These are phyloP conservation scores for Tetheella fluctuosa DNA, from an alignment of 2,888 invertebrate species.

Conservation along the genomic window DNA sequence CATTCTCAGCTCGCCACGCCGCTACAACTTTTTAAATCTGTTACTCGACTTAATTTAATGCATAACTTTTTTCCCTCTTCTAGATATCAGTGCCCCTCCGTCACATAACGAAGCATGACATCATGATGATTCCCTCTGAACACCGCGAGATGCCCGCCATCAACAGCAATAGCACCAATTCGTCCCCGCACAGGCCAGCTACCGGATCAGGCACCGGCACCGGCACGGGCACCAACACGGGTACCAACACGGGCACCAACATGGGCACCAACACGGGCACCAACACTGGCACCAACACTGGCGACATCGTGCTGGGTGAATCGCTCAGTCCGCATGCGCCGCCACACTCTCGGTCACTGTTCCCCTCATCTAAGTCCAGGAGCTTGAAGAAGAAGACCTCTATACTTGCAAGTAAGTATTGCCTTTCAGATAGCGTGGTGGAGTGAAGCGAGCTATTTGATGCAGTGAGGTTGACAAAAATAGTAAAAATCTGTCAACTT, in stretches of 20 bases:
- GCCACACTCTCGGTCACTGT: constrained; percentile 83
- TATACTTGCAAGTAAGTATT: constrained; percentile 87
- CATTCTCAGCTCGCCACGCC: too few relatives aligned
- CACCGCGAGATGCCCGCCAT: constrained; percentile 59
- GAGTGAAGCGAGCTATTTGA: too few relatives aligned
- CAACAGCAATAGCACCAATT: constrained; percentile 44
- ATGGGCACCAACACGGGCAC: too few relatives aligned
- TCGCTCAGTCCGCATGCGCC: constrained; percentile 76
- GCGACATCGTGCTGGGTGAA: constrained; percentile 21
- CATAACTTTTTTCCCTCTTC: constrained; percentile 10
- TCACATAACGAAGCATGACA: constrained; percentile 71
- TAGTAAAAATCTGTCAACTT: too few relatives aligned
- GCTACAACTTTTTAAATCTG: too few relatives aligned
- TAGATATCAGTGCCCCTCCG: constrained; percentile 65
- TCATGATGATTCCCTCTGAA: constrained; percentile 60
- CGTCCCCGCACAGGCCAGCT: constrained; percentile 54
- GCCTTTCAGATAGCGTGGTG: neutral
- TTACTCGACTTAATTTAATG: too few relatives aligned
- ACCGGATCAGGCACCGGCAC: constrained; percentile 22
- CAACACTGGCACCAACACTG: constrained; percentile 18
- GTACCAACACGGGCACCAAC: too few relatives aligned
- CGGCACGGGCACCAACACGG: constrained; percentile 19
- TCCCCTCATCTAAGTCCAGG: constrained; percentile 84
- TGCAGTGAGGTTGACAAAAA: too few relatives aligned
- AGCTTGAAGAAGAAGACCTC: constrained; percentile 90